A percentile compares a stretch with the other conserved stretches of the same genome.
Conservation (phyloP, 2,888 invertebrate species). For the Clunio marinus region DNA sequence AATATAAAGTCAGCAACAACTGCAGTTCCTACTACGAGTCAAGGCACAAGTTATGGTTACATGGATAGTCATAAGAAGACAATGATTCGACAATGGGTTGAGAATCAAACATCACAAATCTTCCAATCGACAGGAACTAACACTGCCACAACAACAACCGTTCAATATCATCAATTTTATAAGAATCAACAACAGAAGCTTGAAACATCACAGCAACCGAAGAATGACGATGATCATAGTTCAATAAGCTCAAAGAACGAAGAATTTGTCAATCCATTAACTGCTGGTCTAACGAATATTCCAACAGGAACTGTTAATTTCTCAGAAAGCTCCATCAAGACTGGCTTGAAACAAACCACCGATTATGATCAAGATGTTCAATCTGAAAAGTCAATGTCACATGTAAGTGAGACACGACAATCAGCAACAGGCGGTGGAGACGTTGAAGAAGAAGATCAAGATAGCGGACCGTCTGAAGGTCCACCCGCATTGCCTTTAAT, state of each 20-base stretch:
- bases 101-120: constrained; percentile 81
- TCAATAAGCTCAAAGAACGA: constrained; percentile 52
- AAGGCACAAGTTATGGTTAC: constrained; percentile 66
- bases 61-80: constrained; percentile 91
- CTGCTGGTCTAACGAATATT: constrained; percentile 59
- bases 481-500: constrained; percentile 77
- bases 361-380: constrained; percentile 54
- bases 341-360: constrained; percentile 50
- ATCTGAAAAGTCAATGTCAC: constrained; percentile 45
- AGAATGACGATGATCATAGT: constrained; percentile 52
- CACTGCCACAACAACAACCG: constrained; percentile 48
- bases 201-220: constrained; percentile 42
- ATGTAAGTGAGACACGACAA: constrained; percentile 44
- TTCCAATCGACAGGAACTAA: constrained; percentile 61
- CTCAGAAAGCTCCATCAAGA: constrained; percentile 40
- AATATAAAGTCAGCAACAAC: constrained; percentile 59
- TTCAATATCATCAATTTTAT: constrained; percentile 27
- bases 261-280: constrained; percentile 57
- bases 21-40: constrained; percentile 6
- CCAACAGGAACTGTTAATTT: constrained; percentile 48
- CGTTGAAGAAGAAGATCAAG: constrained; percentile 64
- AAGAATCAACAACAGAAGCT: constrained; percentile 8
- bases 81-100: constrained; percentile 91
- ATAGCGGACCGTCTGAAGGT: constrained; percentile 75
- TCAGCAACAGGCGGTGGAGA: constrained; percentile 45